Percentiles rank a stretch among this genome's conserved stretches.
phyloP scores from a whole-genome alignment of 2,797 vertebrate species.

The Babyrousa celebensis region DNA sequence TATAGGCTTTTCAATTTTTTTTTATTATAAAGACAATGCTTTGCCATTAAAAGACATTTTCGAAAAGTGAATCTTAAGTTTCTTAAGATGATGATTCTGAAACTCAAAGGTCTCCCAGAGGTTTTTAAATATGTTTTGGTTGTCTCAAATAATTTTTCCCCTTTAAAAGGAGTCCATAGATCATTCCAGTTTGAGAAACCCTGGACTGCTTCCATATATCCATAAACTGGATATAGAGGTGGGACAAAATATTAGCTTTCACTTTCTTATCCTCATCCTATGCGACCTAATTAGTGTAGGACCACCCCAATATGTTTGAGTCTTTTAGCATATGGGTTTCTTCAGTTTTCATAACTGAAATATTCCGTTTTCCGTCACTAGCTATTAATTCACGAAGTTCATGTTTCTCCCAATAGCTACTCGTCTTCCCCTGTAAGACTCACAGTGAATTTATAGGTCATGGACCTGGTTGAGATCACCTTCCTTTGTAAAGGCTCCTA shows the following conservation, averaged over 20 bases:
- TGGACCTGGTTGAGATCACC: conserved; percentile 26
- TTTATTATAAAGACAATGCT: conserved; percentile 56
- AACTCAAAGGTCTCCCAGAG: conserved; percentile 50
- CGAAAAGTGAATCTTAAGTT: conserved; percentile 56
- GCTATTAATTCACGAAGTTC: conserved; percentile 65
- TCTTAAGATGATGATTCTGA: conserved; percentile 60
- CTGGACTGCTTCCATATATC: conserved; percentile 3
- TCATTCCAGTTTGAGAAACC: conserved; percentile 51
- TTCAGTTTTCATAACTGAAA: conserved; percentile 73
- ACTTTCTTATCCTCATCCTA: conserved; percentile 52
- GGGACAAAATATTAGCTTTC: conserved; percentile 62
- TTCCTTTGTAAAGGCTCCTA: conserved; percentile 57
- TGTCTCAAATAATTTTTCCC: conserved; percentile 39
- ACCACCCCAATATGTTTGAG: conserved; percentile 49
- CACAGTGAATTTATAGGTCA: conserved; percentile 32
- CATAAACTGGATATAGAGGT: conserved; percentile 40
- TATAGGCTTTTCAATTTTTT: conserved; percentile 12
- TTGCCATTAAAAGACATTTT: conserved; percentile 61
- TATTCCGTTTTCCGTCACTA: conserved; percentile 29
- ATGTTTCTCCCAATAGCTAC: conserved; percentile 27
- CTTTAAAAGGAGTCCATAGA: conserved; percentile 23
- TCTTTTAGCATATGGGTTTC: conserved; percentile 36
- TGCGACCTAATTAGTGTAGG: conserved; percentile 26
- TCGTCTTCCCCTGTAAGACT: conserved; percentile 50
- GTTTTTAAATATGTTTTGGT: neutral